Conservation (phyloP, 2,113 vertebrate genomes). For the Athene noctua region DNA sequence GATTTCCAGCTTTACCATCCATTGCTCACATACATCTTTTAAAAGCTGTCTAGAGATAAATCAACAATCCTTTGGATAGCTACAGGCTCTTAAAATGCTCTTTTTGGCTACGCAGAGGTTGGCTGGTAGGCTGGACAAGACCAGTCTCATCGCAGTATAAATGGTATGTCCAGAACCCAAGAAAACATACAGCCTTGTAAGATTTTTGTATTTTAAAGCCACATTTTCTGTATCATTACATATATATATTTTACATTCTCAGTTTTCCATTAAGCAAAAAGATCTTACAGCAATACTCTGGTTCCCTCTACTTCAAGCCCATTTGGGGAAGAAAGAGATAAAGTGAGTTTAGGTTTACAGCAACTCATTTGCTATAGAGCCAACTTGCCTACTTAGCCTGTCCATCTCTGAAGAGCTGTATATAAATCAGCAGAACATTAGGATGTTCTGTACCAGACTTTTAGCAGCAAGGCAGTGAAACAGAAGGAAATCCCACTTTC, state of each 20-base stretch:
- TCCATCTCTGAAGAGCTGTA: not conserved
- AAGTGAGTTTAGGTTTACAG: conserved; percentile 13
- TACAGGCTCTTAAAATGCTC: not conserved
- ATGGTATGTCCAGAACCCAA: not conserved
- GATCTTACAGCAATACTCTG: not conserved
- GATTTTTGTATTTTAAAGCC: not conserved
- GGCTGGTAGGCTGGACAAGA: not conserved
- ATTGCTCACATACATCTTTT: not conserved
- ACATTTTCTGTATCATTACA: not conserved
- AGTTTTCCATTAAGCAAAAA: not conserved
- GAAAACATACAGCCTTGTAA: not conserved
- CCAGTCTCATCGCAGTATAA: not conserved
- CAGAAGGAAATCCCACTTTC: conserved; percentile 19
- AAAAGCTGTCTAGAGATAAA: too few species aligned
- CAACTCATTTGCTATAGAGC: not conserved
- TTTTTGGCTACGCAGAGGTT: not conserved
- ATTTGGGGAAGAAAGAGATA: not conserved
- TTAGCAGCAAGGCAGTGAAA: conserved; percentile 59
- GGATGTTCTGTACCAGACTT: conserved; percentile 22
- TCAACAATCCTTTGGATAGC: conserved; percentile 8
- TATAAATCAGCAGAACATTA: conserved; percentile 20
- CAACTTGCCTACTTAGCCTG: conserved; percentile 8
- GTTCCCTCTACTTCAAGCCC: not conserved
- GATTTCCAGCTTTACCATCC: not conserved
- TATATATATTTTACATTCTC: not conserved